These are phyloP conservation scores for Gallinago undulata DNA, from an alignment of 2,113 vertebrate genomes.

Conservation along the genomic window DNA sequence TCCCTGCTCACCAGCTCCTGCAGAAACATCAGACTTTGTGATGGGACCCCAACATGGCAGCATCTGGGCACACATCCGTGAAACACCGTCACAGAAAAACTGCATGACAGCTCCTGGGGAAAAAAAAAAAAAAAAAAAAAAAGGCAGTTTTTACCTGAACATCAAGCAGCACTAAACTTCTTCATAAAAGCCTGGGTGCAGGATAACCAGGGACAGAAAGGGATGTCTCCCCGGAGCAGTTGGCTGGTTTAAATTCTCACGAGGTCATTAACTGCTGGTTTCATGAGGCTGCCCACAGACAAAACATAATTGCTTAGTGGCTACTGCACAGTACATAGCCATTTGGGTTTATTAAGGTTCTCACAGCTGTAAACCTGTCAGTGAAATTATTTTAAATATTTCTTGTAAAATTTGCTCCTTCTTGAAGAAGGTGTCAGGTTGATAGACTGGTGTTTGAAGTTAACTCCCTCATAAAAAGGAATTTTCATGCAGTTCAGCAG, in stretches of 20 bases:
- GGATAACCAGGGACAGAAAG: neutral
- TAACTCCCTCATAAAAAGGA: neutral
- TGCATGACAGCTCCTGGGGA: rapidly evolving
- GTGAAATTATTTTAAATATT: neutral
- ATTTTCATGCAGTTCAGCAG: neutral
- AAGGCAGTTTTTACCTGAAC: neutral
- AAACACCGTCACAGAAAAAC: neutral
- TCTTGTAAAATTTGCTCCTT: neutral
- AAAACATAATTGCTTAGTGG: neutral
- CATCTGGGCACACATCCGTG: rapidly evolving
- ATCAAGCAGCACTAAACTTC: neutral
- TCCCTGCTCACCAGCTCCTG: neutral
- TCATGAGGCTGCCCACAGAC: constrained; percentile 17
- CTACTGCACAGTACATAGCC: neutral
- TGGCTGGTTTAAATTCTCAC: neutral
- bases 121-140: neutral
- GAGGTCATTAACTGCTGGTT: neutral
- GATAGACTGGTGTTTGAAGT: neutral
- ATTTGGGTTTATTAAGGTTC: neutral
- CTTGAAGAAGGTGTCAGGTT: rapidly evolving
- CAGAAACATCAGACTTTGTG: neutral
- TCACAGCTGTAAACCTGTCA: neutral
- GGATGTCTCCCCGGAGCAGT: neutral
- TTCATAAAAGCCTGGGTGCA: neutral
- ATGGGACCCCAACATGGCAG: rapidly evolving